These are phyloP conservation scores for Helostoma temminkii DNA, from an alignment of 2,797 vertebrate species.

Conservation along the genomic window DNA sequence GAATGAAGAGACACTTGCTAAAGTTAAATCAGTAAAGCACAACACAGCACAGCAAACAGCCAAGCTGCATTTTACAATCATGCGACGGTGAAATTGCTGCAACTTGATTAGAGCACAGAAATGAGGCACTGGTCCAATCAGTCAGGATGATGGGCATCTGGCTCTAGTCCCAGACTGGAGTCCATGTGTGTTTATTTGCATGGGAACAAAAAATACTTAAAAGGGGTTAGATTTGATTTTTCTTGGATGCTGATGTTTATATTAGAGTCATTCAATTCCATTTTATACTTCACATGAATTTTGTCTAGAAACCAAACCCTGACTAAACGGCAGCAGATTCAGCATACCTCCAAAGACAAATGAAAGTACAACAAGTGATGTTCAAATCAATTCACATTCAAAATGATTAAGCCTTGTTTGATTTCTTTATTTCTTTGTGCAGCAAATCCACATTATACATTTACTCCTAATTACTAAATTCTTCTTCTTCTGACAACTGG, in stretches of 20 bases:
- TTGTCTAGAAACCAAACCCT: no score
- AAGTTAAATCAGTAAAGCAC: no score
- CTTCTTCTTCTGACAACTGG: constrained; percentile 6
- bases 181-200: no score
- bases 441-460: constrained; percentile 12
- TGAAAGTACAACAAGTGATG: no score
- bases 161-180: no score
- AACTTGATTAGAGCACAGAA: background rate
- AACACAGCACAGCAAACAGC: background rate
- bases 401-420: background rate
- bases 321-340: no score
- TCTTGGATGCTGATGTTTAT: no score
- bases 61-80: background rate
- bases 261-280: no score
- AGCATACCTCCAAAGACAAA: no score
- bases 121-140: background rate
- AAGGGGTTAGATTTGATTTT: no score
- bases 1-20: background rate
- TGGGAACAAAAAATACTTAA: no score
- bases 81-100: background rate
- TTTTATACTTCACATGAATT: no score
- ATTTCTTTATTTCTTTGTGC: background rate
- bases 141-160: background rate
- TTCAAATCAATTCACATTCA: background rate
- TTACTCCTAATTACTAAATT: constrained; percentile 13